Evolutionary conservation across 2,113 vertebrate species (phyloP), one percentile per base, ranked within the genome.

Genomic region (Lanius collurio): DNA sequence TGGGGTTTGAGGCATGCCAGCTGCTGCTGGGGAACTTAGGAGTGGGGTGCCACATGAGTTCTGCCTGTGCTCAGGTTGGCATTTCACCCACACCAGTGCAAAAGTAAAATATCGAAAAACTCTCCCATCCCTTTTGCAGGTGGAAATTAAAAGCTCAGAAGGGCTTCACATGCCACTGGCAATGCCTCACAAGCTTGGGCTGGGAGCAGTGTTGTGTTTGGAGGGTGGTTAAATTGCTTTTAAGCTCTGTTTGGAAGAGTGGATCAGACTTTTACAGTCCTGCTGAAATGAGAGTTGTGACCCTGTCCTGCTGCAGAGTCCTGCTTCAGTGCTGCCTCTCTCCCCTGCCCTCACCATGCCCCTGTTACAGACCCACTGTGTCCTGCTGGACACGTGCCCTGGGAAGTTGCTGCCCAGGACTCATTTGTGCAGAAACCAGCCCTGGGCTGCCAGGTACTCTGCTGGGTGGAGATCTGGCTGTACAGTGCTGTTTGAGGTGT

Each of bases 401-500:
- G 50, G n/a, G 39, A 71, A 46, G 10, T 4, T 18, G 8, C 21
- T 90, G 59, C 22, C 31, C 37, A 14, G 67, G 46, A 15, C 7
- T 37, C 2, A 2, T 35, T n/a, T 57, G 59, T 27, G 28, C 19
- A 68, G 52, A 47, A 47, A 20, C 3, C 55, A 74, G 5, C 41
- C 13, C 46, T 2, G 5, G 26, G 44, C 75, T 83, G 44, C 8
- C 6, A 37, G 13, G 20, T 28, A 3, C 56, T 28, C 56, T 50
- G 13, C 17, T 46, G 89, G 49, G 20, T 23, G 28, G 28, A 81
- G 37, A 35, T 59, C 20, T 4, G 6, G 17, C n/a, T 59, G 55
- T 11, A 20, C 22, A 33, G 35, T 0, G 3, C 28, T 44, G 6
- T 9, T 22, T 26, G 65, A 52, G n/a, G 57, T 7, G 8, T 56